Evolutionary conservation across 1,140 invertebrate species (phyloP), one percentile per base, ranked within the genome.

Genomic region (Calliopsis andreniformis): DNA sequence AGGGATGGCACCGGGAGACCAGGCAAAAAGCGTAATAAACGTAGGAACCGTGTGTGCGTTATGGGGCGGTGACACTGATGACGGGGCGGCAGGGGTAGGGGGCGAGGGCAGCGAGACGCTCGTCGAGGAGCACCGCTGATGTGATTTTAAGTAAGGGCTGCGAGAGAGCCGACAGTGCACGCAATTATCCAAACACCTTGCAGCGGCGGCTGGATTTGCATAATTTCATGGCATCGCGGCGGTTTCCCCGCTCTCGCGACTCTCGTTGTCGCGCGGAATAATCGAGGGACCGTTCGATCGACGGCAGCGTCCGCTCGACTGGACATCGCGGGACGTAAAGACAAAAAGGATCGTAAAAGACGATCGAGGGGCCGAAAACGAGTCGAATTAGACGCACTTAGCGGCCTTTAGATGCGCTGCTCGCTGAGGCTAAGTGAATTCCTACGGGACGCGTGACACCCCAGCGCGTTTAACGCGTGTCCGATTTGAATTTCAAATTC

Each of bases 121-220:
- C 39, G 49, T 53, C 47, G 67, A 47, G 56, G 53, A 81, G 69
- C 47, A 70, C 79, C 83, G 78, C 82, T 88, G 88, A 89, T 90
- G 88, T 84, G 88, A 90, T 90, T 90, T 89, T 89, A 89, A 89
- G 87, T 84, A 86, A 87, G 86, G 85, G 85, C 78, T 81, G 55
- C 66, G 28, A n/a, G 55, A 30, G 62, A 76, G 80, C 83, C 84
- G 84, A 83, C 81, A 81, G 78, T 73, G 66, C 55, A 56, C 79
- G 81, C 86, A 88, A 89, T 89, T 90, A 90, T 87, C 86, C 86
- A 88, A 89, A 89, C 88, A 88, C 88, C 87, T 88, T 86, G 87
- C 83, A 76, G 47, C 76, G 55, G 61, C 28, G n/a, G n/a, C 8
- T 20, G 63, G 64, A 86, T 89, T 86, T 85, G 77, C 88, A 89